phyloP scores from a whole-genome alignment of 2,113 vertebrate genomes.

The Girardinichthys multiradiatus region DNA sequence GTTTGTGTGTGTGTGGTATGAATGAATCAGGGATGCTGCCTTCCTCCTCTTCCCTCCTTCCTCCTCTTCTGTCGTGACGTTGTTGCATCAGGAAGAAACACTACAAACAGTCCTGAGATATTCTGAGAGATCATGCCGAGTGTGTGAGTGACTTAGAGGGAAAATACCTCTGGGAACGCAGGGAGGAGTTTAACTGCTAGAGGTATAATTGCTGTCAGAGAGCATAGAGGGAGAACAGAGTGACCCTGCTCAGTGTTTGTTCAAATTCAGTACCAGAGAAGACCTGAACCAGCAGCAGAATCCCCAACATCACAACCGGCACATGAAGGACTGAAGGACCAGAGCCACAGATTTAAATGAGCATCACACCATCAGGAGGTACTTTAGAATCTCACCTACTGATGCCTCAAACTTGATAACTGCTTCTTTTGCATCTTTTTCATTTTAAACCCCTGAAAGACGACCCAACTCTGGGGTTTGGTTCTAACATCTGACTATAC shows the following conservation, averaged over 20 bases:
- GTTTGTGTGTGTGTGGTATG: constrained; percentile 54
- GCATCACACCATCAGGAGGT: neutral
- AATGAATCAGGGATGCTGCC: constrained; percentile 72
- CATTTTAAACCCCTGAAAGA: neutral
- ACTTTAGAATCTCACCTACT: neutral
- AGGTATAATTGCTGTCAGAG: constrained; percentile 81
- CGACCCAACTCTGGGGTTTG: neutral
- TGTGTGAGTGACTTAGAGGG: constrained; percentile 72
- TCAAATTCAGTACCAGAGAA: constrained; percentile 26
- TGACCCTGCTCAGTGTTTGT: constrained; percentile 78
- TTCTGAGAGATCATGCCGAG: constrained; percentile 45
- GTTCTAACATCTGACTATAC: neutral
- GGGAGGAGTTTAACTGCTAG: constrained; percentile 77
- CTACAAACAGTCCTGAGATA: constrained; percentile 68
- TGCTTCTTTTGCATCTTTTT: neutral
- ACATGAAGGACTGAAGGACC: neutral
- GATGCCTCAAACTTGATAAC: neutral
- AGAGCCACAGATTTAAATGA: neutral
- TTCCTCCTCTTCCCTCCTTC: constrained; percentile 64
- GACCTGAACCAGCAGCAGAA: neutral
- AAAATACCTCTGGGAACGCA: constrained; percentile 78
- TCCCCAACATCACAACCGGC: neutral
- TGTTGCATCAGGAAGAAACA: constrained; percentile 66
- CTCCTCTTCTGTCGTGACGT: constrained; percentile 73
- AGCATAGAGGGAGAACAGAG: constrained; percentile 69